Evolutionary conservation across 2,888 invertebrate species (phyloP), one percentile per base, ranked within the genome.

Genomic region (Andrena hattorfiana): DNA sequence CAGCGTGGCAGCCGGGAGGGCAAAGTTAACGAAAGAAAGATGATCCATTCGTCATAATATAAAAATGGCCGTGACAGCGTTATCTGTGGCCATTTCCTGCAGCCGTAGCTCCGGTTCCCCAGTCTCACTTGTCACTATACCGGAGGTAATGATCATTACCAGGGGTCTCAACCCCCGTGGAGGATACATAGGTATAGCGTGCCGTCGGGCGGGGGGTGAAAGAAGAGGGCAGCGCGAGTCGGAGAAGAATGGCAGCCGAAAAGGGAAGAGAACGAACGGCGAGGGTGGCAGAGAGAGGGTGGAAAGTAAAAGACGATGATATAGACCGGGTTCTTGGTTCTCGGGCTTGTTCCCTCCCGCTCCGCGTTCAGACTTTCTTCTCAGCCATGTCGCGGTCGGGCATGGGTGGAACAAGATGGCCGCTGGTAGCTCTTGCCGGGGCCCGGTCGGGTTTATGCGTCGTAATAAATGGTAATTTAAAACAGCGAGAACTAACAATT

Each of bases 381-480:
- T 60, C 54, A 68, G 63, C 64, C 49, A 20, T 49, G 42, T 28
- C 66, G 78, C 56, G n/a, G 30, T 60, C 54, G 32, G 72, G 75
- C 73, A 76, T 74, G 90, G 87, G 86, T 90, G 89, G 90, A 89
- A 91, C 93, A 94, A 93, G 93, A 94, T 94, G 93, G 93, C 94
- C 91, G 93, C 92, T 90, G 88, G 89, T 90, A 89, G 78, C 83
- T 84, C 86, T 89, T 84, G 81, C 84, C 89, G 85, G 80, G 81
- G 84, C 89, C 90, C 87, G 89, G 87, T 88, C 85, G 92, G 92
- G 92, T 93, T 94, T 94, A 93, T 92, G 93, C 90, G 93, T 93
- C 92, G 93, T 94, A 94, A 94, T 94, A 93, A 93, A 94, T 94
- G 94, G 93, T 94, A 94, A 94, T 94, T 94, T 94, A 94, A 94